Evolutionary conservation across 2,113 vertebrate species (phyloP).

Genomic region (Eidolon helvum): DNA sequence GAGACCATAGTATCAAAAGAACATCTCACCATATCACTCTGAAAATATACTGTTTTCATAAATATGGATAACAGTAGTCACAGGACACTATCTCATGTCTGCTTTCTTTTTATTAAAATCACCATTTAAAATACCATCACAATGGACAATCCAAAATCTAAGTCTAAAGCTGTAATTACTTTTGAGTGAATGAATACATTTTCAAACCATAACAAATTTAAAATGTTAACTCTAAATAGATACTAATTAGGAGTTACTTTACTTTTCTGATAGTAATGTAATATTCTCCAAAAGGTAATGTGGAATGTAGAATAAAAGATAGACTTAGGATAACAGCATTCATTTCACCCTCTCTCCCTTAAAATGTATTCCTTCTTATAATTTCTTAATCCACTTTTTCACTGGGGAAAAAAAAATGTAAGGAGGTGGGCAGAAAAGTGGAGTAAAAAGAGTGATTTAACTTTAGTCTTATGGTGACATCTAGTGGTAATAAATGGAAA

Average conservation of each 20-base stretch:
- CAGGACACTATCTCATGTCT: neutral
- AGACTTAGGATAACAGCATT: slow-evolving; percentile 1
- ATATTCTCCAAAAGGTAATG: slow-evolving; percentile 2
- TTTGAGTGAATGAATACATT: neutral
- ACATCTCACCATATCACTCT: neutral
- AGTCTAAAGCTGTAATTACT: neutral
- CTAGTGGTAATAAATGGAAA: slow-evolving; percentile 82
- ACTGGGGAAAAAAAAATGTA: neutral
- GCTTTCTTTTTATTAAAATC: slow-evolving; percentile 51
- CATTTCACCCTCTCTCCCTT: neutral
- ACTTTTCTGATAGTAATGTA: neutral
- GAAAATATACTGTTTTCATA: slow-evolving; percentile 47
- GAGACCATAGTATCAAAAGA: slow-evolving; percentile 8
- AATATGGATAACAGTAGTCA: neutral
- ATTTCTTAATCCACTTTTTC: slow-evolving; percentile 14
- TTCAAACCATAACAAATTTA: slow-evolving; percentile 24
- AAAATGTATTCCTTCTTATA: neutral
- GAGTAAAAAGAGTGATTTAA: neutral
- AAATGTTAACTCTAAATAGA: slow-evolving; percentile 35
- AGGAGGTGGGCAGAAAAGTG: accelerated
- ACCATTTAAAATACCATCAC: slow-evolving; percentile 47
- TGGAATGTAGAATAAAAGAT: neutral
- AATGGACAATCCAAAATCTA: slow-evolving; percentile 2
- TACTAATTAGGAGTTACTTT: neutral
- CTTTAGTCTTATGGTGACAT: slow-evolving; percentile 91